Percentiles rank a stretch among this genome's conserved stretches.
phyloP scores from a whole-genome alignment of 2,797 vertebrate genomes.

The Calcarius lapponicus region DNA sequence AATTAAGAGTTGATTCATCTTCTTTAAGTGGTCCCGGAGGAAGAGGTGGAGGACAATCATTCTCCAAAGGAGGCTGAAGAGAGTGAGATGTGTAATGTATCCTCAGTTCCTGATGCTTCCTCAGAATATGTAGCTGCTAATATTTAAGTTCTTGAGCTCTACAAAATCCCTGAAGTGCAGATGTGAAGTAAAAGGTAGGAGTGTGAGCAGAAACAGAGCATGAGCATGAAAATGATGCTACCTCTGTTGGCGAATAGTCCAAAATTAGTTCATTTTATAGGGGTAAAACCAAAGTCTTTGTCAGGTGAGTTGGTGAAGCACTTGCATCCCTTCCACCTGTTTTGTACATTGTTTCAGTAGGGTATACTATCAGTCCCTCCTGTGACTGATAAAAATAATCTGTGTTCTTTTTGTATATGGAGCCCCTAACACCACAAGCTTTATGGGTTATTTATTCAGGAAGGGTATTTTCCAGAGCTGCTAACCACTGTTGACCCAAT shows the following conservation, averaged over 20 bases:
- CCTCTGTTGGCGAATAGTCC: not conserved
- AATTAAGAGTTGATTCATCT: conserved; percentile 13
- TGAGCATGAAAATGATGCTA: not conserved
- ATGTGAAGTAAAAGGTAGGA: not conserved
- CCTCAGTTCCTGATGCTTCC: not conserved
- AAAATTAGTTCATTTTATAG: not conserved
- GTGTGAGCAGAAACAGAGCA: not conserved
- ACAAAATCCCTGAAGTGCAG: not conserved
- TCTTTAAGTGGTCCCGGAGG: not conserved
- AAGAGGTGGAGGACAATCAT: not conserved
- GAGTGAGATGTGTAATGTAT: not conserved
- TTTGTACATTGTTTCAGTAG: not conserved
- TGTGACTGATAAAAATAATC: not conserved
- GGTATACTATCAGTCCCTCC: not conserved
- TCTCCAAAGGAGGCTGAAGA: not conserved
- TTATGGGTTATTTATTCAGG: not conserved
- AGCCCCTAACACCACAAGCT: not conserved
- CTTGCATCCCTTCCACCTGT: not conserved
- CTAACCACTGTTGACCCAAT: not conserved
- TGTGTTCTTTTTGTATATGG: not conserved
- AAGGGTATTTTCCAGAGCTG: not conserved
- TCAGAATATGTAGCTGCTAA: not conserved
- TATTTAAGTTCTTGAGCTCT: not conserved
- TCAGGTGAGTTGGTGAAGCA: not conserved
- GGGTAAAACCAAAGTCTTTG: not conserved